phyloP scores from a whole-genome alignment of 2,888 invertebrate genomes.

The Actias luna region DNA sequence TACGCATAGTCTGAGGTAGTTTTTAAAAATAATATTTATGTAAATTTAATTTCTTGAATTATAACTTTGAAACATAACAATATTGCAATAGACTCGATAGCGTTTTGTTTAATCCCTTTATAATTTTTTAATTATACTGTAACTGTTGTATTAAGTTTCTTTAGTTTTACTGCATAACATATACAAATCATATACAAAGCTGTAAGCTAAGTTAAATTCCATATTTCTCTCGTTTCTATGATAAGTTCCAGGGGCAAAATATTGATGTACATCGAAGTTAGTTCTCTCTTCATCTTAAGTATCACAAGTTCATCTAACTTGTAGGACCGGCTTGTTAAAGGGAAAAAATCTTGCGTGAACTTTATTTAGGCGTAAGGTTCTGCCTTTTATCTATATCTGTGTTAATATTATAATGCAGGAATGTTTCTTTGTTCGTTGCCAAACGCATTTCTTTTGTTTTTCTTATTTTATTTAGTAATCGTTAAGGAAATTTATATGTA shows the following conservation, averaged over 20 bases:
- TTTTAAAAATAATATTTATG: not conserved
- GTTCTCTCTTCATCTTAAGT: conserved; percentile 9
- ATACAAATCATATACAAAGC: not conserved
- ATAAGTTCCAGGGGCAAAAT: not conserved
- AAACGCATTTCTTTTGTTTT: no score
- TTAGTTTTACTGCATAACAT: not conserved
- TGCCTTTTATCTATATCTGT: not conserved
- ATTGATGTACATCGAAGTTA: not conserved
- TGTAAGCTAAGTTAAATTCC: not conserved
- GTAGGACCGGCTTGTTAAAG: conserved; percentile 6
- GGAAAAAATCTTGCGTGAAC: not conserved
- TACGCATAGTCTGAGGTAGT: not conserved
- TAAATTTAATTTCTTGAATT: not conserved
- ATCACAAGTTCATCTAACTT: conserved; percentile 12
- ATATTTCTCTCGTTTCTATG: not conserved
- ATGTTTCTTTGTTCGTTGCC: no score
- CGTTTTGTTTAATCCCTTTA: not conserved
- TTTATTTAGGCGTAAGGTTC: not conserved
- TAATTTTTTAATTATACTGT: not conserved
- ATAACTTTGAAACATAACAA: no score
- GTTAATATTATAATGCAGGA: no score
- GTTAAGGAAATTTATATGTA: no score
- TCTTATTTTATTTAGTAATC: no score
- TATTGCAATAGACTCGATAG: no score
- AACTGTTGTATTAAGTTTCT: not conserved